A percentile compares a stretch with the other conserved stretches of the same genome.
Conservation (phyloP, 2,113 vertebrate species). For the Dolichotis patagonum region DNA sequence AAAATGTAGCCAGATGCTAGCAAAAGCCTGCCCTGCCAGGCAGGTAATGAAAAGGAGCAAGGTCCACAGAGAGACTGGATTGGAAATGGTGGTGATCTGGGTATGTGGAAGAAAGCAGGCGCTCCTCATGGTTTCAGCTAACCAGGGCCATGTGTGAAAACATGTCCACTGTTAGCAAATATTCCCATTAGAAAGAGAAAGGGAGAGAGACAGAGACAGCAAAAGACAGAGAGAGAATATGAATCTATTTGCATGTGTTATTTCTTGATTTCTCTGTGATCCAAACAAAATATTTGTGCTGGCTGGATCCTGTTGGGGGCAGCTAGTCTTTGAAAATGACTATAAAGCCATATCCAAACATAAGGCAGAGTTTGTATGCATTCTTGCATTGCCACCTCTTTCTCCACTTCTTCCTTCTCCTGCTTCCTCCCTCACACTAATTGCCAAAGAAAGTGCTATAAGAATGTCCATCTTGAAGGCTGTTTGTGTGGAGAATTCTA, state of each 20-base stretch:
- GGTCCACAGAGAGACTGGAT: neutral
- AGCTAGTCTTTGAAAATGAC: conserved; percentile 41
- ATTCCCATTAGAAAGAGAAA: neutral
- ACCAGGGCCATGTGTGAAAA: neutral
- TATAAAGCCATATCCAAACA: neutral
- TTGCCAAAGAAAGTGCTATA: conserved; percentile 22
- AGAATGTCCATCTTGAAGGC: neutral
- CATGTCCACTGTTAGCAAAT: neutral
- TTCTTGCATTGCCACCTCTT: neutral
- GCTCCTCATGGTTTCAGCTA: neutral
- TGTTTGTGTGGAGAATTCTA: neutral
- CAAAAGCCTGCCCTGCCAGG: neutral
- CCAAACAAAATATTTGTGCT: conserved; percentile 67
- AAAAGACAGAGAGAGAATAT: neutral
- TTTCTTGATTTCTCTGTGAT: conserved; percentile 44
- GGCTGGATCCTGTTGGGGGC: neutral
- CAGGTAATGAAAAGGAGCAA: neutral
- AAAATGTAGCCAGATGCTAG: neutral
- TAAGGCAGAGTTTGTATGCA: conserved; percentile 13
- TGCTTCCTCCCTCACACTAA: neutral
- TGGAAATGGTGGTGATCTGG: neutral
- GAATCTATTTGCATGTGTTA: conserved; percentile 54
- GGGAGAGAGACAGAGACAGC: neutral
- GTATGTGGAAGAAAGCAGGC: neutral
- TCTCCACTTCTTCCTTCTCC: neutral